These are phyloP conservation scores for Chouioia cunea DNA, from an alignment of 2,888 invertebrate genomes.

Conservation along the genomic window DNA sequence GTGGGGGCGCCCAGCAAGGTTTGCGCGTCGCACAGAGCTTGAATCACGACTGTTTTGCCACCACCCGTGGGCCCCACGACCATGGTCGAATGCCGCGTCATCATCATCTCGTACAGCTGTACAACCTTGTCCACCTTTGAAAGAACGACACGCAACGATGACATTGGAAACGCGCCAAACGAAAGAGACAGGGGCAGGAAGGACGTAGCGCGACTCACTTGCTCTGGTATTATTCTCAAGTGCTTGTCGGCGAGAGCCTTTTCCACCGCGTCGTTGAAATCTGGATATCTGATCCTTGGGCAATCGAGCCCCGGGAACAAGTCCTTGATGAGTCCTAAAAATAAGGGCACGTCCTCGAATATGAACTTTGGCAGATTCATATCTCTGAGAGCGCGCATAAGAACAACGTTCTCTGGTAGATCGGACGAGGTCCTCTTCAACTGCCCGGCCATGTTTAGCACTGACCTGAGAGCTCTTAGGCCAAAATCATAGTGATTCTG, in stretches of 20 bases:
- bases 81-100: slow-evolving; percentile 93
- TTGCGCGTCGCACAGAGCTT: slow-evolving; percentile 82
- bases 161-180: too few species aligned
- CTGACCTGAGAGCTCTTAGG: slow-evolving; percentile 89
- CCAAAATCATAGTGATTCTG: slow-evolving; percentile 97
- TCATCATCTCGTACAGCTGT: slow-evolving; percentile 94
- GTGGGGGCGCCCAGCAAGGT: slow-evolving; percentile 81
- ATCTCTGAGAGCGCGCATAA: slow-evolving; percentile 91
- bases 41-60: slow-evolving; percentile 88
- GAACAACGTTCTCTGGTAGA: slow-evolving; percentile 86
- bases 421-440: slow-evolving; percentile 84
- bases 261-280: slow-evolving; percentile 85
- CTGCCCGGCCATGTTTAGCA: slow-evolving; percentile 91
- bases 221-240: slow-evolving; percentile 78
- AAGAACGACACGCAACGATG: too few species aligned
- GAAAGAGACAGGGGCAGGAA: too few species aligned
- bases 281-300: slow-evolving; percentile 88
- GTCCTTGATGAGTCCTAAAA: slow-evolving; percentile 88
- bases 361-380: slow-evolving; percentile 96
- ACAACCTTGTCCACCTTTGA: slow-evolving; percentile 84
- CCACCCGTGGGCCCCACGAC: slow-evolving; percentile 93
- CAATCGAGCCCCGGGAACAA: slow-evolving; percentile 92
- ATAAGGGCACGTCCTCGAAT: slow-evolving; percentile 90
- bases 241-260: slow-evolving; percentile 76
- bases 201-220: too few species aligned